Evolutionary conservation across 1,140 invertebrate species (phyloP), one percentile per base, ranked within the genome.

Genomic region (Colletes gigas): DNA sequence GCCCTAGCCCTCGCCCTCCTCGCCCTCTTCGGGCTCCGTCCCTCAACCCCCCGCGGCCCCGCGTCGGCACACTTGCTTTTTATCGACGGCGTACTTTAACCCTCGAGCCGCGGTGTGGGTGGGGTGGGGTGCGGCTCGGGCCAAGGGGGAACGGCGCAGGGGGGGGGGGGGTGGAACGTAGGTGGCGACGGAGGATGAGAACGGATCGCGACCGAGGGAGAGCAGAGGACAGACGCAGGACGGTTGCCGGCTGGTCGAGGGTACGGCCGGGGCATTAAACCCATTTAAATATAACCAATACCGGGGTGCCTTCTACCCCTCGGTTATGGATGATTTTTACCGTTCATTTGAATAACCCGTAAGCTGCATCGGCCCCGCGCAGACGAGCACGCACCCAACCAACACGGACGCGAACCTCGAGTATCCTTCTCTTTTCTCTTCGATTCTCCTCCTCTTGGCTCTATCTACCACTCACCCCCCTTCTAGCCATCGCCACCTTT

Each of bases 281-380:
- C 89, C 88, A 90, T 91, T 91, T 90, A 90, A 91, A 91, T 91
- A 91, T 91, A 88, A 84, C 84, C 89, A 88, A 90, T 89, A 88
- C 75, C 78, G 60, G 81, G 73, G 70, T 72, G 80, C 75, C 71
- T 85, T 88, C 89, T 77, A 85, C 83, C 83, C 83, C 81, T 83
- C 68, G 69, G 86, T 89, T 88, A 90, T 87, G 84, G 76, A 91
- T 89, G 91, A 91, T 90, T 92, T 92, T 92, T 88, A 88, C 85
- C 88, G 89, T 91, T 92, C 87, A 92, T 91, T 92, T 89, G 89
- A 91, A 91, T 90, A 91, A 90, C 88, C 88, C 88, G 84, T 87
- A 88, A 91, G 89, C 85, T 66, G 81, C 83, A 72, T 65, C 71
- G 75, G 78, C 84, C 85, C 84, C 84, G 57, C 83, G 82, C 77